Conservation (phyloP, 2,888 invertebrate species). For the Phytoseiulus persimilis region DNA sequence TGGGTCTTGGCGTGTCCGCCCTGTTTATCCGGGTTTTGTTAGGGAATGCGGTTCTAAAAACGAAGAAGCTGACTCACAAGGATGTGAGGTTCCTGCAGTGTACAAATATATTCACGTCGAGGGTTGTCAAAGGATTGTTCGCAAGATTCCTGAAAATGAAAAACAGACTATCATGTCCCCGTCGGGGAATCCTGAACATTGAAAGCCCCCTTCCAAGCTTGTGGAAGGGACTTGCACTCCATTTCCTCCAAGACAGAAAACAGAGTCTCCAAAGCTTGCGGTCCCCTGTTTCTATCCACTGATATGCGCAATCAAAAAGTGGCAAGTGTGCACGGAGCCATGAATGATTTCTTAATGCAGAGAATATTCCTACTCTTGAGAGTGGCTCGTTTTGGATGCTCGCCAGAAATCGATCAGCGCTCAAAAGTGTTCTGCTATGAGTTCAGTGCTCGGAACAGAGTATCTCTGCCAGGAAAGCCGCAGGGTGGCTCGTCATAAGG, state of each 20-base stretch:
- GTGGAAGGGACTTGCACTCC: not conserved
- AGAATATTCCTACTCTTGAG: not conserved
- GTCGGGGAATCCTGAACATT: no score
- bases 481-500: no score
- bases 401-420: not conserved
- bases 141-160: constrained; percentile 43
- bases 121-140: constrained; percentile 42
- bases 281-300: not conserved
- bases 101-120: constrained; percentile 41
- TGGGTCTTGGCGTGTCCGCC: no score
- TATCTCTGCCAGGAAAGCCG: not conserved
- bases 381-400: no score
- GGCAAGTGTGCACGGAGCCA: not conserved
- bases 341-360: not conserved
- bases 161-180: constrained; percentile 35
- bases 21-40: no score
- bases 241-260: not conserved
- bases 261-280: not conserved
- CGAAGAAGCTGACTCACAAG: constrained; percentile 40
- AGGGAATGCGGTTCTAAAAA: no score
- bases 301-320: not conserved
- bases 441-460: not conserved
- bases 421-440: not conserved
- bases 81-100: constrained; percentile 25
- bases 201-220: no score